Base-by-base conservation (phyloP, 1,140 invertebrate species). In the Ctenoplectra terminalis region DNA sequence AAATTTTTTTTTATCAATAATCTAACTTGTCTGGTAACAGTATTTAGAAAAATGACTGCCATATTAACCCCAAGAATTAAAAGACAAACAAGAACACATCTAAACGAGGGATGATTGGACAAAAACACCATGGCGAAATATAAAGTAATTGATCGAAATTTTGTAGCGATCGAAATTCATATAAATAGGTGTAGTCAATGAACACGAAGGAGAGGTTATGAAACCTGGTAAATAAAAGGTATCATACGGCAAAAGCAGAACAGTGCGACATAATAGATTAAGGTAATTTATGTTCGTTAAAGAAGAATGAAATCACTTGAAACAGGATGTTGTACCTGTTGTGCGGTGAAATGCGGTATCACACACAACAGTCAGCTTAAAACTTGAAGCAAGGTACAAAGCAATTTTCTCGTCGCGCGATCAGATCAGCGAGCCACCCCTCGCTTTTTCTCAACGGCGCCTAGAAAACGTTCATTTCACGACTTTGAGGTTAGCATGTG, bases 401-500 rank as follows among this genome's bases (percentile, higher is more conserved):
- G 48, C 13, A 46, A 40, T 81, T 58, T 74, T 60, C 52, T 37
- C 37, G 61, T 75, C 40, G 34, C 48, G 8, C 56, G 20, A 20
- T 56, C 26, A 40, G 29, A 40, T 77, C 40, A 61, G 31, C 40
- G 31, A 81, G 31, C 29, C 50, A 46, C 56, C 61, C 48, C 48
- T 70, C 31, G 8, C 7, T 34, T 82, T 70, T 56, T 58, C 67
- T 46, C 70, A 71, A 71, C 67, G 76, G 61, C 60, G 60, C 43
- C 43, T 61, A 46, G 31, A 54, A 31, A 63, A 72, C 0, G 17
- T 63, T 71, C 37, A 48, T 61, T 64, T 15, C 9, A 26, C 46
- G 26, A 80, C 43, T 83, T 83, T 79, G 34, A 80, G 81, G 63
- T 85, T 85, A 83, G 48, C 34, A n/a, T 48, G 23, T 26, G n/a